Evolutionary conservation across 2,888 invertebrate species (phyloP).

Genomic region (Drosophila lacicola): DNA sequence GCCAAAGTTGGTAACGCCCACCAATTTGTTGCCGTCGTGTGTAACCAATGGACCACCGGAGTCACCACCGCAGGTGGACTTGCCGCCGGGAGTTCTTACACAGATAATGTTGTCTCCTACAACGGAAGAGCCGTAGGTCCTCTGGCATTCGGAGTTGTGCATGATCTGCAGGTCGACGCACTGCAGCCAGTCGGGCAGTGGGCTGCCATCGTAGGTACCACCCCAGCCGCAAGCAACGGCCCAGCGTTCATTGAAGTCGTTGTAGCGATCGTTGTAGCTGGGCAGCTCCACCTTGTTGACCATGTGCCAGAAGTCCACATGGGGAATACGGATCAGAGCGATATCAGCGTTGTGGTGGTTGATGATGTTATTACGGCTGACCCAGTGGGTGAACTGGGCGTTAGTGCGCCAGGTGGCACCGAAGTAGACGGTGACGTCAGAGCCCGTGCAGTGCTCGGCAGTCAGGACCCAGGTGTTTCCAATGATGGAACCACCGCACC

Average conservation of each 20-base stretch:
- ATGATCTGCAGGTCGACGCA: slow-evolving; percentile 81
- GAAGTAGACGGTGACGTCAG: slow-evolving; percentile 59
- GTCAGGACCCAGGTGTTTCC: slow-evolving; percentile 79
- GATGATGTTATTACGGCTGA: slow-evolving; percentile 54
- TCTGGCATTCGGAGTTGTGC: slow-evolving; percentile 71
- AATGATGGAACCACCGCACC: slow-evolving; percentile 71
- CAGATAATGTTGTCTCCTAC: slow-evolving; percentile 61
- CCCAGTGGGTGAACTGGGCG: slow-evolving; percentile 54
- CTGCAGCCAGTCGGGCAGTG: slow-evolving; percentile 75
- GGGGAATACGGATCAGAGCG: slow-evolving; percentile 66
- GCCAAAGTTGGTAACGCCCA: slow-evolving; percentile 68
- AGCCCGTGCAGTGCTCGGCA: slow-evolving; percentile 77
- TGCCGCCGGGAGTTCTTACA: slow-evolving; percentile 55
- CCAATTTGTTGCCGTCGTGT: slow-evolving; percentile 44
- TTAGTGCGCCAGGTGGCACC: slow-evolving; percentile 64
- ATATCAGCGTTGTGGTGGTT: slow-evolving; percentile 62
- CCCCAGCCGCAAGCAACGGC: slow-evolving; percentile 73
- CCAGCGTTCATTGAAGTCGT: slow-evolving; percentile 44
- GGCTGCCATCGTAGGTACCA: slow-evolving; percentile 59
- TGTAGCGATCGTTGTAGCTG: slow-evolving; percentile 38
- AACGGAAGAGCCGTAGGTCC: slow-evolving; percentile 24
- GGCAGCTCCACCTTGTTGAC: slow-evolving; percentile 59
- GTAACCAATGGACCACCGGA: slow-evolving; percentile 80
- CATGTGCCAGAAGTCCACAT: slow-evolving; percentile 39
- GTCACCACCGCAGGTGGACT: slow-evolving; percentile 75